Base-by-base conservation (phyloP, 2,113 vertebrate genomes). In the Gyps fulvus region DNA sequence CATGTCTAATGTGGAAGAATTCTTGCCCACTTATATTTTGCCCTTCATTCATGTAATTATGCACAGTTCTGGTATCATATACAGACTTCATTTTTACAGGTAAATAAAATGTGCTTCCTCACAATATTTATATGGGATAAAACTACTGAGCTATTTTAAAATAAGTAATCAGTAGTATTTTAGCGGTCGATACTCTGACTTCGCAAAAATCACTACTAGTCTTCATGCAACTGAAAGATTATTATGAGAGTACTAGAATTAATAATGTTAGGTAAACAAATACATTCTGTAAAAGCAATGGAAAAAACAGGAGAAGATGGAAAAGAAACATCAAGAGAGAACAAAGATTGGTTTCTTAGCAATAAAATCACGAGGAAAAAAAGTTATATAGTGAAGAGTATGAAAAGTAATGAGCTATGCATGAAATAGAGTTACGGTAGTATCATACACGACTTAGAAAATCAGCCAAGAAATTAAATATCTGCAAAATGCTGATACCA, bases 261-360 rank as follows among this genome's bases (percentile, higher is more conserved):
- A 86, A 47, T 70, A 36, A 63, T 20, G 26, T 52, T 55, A 61
- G 59, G 59, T 50, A 52, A 76, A 78, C 2, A 54, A 82, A 90
- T 45, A 6, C 0, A 16, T 9, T 2, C 1, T 40, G 3, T 49
- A 73, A 89, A 85, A 61, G 2, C 17, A 57, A 7, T 29, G 9
- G 16, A 13, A 73, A 61, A 7, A 22, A 17, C 0, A 0, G 18
- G 23, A 4, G 3, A 88, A 71, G 13, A 57, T 4, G 20, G 22
- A 45, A 80, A 72, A 76, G 3, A 72, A 40, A 32, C 40, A 45
- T 32, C 7, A 57, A 50, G 20, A 90, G 7, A 57, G 32, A 69
- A 63, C 7, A 71, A 84, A 36, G 5, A 32, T 9, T 52, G 1
- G 16, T 45, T 45, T 36, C 55, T 93, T 61, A 93, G 6, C 16